Evolutionary conservation across 2,797 vertebrate species (phyloP).

Genomic region (Cyclopterus lumpus): DNA sequence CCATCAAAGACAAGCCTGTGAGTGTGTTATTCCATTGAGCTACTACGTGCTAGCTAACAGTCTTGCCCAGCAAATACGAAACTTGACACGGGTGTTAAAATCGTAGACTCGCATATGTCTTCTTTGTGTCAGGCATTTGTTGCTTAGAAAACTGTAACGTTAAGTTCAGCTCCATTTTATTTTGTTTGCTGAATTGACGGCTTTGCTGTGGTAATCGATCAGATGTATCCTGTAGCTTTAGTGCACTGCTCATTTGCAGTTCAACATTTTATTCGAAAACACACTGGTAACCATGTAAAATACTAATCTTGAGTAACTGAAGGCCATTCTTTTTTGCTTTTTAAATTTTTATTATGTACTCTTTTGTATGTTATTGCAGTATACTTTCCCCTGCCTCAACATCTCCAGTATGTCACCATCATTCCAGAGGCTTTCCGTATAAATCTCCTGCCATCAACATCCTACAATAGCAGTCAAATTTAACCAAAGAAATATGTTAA

Average conservation of each 20-base stretch:
- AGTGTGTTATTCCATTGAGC: slow-evolving; percentile 64
- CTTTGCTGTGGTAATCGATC: not conserved
- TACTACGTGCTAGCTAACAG: not conserved
- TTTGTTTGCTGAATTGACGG: not conserved
- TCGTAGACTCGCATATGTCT: not conserved
- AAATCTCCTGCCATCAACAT: not conserved
- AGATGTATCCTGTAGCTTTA: not conserved
- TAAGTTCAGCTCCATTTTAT: not conserved
- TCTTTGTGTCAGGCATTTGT: not conserved
- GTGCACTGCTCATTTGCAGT: not conserved
- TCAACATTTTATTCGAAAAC: not conserved
- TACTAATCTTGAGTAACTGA: not conserved
- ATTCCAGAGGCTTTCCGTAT: not conserved
- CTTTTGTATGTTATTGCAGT: not conserved
- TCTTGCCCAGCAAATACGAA: not conserved
- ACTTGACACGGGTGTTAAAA: not conserved
- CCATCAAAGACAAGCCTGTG: slow-evolving; percentile 99
- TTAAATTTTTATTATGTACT: not conserved
- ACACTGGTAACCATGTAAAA: not conserved
- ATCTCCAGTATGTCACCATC: not conserved
- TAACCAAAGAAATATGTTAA: slow-evolving; percentile 18
- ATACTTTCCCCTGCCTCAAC: not conserved
- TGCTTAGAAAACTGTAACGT: not conserved
- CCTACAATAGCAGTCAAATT: not conserved
- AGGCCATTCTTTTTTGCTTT: not conserved